phyloP scores from a whole-genome alignment of 2,113 vertebrate species.

The Chloebia gouldiae region DNA sequence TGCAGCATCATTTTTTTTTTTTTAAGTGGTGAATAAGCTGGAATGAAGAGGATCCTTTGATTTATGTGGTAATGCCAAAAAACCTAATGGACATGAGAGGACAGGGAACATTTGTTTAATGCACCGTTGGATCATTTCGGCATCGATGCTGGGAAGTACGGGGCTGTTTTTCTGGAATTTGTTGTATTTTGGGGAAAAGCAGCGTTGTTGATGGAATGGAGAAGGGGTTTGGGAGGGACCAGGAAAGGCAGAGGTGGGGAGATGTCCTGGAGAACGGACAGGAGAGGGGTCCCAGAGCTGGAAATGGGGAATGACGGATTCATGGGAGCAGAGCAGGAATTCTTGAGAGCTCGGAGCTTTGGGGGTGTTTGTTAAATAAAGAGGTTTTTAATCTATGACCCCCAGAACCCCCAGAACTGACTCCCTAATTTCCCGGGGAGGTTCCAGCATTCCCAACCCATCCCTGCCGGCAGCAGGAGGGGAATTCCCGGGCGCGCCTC shows the following conservation, averaged over 20 bases:
- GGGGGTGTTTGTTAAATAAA: background rate
- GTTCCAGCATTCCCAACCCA: background rate
- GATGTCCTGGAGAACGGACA: background rate
- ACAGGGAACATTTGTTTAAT: background rate
- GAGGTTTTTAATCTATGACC: background rate
- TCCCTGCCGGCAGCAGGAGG: background rate
- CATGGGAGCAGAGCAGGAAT: background rate
- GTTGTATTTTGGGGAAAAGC: background rate
- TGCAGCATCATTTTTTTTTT: background rate
- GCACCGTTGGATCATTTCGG: background rate
- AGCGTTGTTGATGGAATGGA: background rate
- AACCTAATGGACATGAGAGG: background rate
- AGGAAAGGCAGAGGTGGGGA: background rate
- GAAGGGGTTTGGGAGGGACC: background rate
- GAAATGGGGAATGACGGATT: rapidly evolving
- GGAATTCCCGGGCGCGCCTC: background rate
- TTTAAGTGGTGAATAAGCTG: background rate
- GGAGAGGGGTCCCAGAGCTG: background rate
- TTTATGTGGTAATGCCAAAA: background rate
- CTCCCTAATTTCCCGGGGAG: background rate
- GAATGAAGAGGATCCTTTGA: background rate
- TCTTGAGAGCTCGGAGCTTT: background rate
- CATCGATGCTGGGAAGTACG: background rate
- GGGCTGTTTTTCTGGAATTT: background rate
- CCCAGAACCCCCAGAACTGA: background rate